Evolutionary conservation across 2,113 vertebrate species (phyloP), one percentile per base, ranked within the genome.

Genomic region (Aegotheles bennettii): DNA sequence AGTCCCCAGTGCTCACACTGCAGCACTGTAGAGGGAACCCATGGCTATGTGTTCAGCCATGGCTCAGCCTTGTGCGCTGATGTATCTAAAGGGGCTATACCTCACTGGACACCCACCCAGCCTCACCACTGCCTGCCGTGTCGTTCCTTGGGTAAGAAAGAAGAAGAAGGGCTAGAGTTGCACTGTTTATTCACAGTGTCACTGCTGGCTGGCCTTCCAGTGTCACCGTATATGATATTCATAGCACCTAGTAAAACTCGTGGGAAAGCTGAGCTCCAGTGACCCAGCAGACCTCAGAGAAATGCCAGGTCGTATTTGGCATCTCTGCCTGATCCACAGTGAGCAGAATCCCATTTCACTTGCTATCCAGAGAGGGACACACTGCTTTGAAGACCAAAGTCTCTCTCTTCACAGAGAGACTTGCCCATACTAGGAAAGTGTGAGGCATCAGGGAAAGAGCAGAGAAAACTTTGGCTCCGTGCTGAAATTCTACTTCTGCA

Each of bases 261-360:
- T 9, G 61, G 88, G 92, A 95, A 88, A 96, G 57, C 80, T 94
- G 86, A 94, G 90, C 90, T 89, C 64, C 60, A 50, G 56, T 84
- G 61, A 85, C 67, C 70, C 28, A 47, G 54, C 45, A 93, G 78
- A 70, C 82, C 84, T 82, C 68, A 82, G 60, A 56, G 69, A 92
- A 47, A 70, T 86, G 75, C 60, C 83, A 93, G 68, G 40, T 90
- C 0, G 0, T 9, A 13, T 84, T 88, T 94, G 88, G 68, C 79
- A 93, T 56, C 65, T 93, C 76, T 84, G 76, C 47, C 51, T 86
- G 51, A 86, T 80, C 54, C 7, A 16, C 76, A 75, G 47, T 21
- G 48, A 86, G 38, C 54, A 78, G 64, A 85, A 81, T 87, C 47
- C 47, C 4, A 0, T 86, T 92, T 94, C 68, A 57, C 50, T 38